Evolutionary conservation across 2,113 vertebrate species (phyloP).

Genomic region (Pseudonaja textilis): DNA sequence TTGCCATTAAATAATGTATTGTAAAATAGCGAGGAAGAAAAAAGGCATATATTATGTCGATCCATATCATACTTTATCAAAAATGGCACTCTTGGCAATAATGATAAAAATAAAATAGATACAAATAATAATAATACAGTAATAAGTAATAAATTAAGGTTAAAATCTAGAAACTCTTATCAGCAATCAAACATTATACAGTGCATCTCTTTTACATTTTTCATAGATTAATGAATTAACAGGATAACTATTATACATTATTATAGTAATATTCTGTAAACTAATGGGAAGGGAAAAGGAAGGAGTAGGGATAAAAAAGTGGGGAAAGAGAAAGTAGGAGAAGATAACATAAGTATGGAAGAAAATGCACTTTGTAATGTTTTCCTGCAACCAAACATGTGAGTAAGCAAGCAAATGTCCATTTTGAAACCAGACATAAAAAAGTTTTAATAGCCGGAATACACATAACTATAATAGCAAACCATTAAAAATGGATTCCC

Average conservation of each 20-base stretch:
- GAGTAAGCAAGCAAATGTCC: background rate
- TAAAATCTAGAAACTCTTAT: background rate
- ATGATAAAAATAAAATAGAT: background rate
- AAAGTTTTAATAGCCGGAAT: background rate
- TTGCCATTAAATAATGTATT: background rate
- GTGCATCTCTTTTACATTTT: background rate
- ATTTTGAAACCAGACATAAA: background rate
- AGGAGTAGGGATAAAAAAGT: background rate
- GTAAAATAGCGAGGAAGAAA: background rate
- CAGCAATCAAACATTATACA: background rate
- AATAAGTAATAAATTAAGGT: background rate
- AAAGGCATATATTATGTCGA: background rate
- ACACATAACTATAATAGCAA: background rate
- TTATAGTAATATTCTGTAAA: background rate
- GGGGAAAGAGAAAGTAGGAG: background rate
- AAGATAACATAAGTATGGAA: background rate
- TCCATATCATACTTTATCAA: background rate
- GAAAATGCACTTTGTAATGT: background rate
- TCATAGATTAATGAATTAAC: background rate
- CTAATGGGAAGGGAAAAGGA: background rate
- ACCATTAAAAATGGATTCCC: background rate
- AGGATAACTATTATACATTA: background rate
- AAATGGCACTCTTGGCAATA: background rate
- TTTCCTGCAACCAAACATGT: background rate
- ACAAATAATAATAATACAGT: background rate